Percentiles rank a stretch among this genome's conserved stretches.
Conservation (phyloP, 2,797 vertebrate species). For the Botia kubotai region DNA sequence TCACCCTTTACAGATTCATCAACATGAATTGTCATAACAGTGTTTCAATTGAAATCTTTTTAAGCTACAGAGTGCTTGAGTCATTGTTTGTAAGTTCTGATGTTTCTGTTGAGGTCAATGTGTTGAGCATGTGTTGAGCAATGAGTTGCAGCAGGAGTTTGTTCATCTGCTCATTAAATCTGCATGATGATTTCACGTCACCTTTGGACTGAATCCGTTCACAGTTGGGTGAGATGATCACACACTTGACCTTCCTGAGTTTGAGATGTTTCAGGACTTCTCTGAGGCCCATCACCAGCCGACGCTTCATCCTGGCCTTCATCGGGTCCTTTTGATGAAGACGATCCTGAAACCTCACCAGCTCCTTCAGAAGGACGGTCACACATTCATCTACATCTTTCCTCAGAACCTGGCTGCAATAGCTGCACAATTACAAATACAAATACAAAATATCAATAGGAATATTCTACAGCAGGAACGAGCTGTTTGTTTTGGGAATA, state of each 20-base stretch:
- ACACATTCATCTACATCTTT: constrained; percentile 95
- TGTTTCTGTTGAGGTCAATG: too few relatives aligned
- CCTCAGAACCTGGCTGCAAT: constrained; percentile 96
- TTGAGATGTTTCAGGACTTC: constrained; percentile 96
- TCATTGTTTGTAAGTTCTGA: too few relatives aligned
- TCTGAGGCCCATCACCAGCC: constrained; percentile 93
- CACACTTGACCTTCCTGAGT: constrained; percentile 92
- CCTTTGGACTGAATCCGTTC: constrained; percentile 96
- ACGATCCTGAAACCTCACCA: constrained; percentile 97
- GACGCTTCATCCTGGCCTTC: constrained; percentile 94
- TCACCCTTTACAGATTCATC: too few relatives aligned
- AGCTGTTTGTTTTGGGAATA: too few relatives aligned
- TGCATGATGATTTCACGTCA: constrained; percentile 58
- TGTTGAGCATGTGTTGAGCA: too few relatives aligned
- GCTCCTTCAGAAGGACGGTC: constrained; percentile 88
- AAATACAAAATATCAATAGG: not conserved
- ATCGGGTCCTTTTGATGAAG: constrained; percentile 96
- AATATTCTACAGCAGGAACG: too few relatives aligned
- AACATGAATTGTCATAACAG: too few relatives aligned
- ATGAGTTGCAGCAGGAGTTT: not conserved
- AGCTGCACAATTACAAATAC: constrained; percentile 75
- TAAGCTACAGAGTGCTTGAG: too few relatives aligned
- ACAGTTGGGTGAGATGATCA: constrained; percentile 97
- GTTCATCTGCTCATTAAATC: not conserved
- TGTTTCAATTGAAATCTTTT: too few relatives aligned